A percentile compares a stretch with the other conserved stretches of the same genome.
These are phyloP conservation scores for Latrodectus geometricus DNA, from an alignment of 1,140 invertebrate genomes.

Conservation along the genomic window DNA sequence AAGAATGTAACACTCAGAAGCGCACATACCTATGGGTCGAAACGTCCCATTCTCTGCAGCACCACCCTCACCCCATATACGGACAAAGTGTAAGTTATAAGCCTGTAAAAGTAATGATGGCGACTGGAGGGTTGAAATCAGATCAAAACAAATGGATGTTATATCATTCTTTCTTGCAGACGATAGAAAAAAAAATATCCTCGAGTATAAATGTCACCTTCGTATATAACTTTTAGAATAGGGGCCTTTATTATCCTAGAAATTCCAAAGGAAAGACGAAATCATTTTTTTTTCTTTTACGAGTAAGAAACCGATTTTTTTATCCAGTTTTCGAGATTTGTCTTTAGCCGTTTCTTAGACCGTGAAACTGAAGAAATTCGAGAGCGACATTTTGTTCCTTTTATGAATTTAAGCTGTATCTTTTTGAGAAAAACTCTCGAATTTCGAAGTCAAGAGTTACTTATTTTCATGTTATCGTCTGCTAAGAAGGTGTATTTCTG, in stretches of 20 bases:
- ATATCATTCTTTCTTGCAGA: background rate
- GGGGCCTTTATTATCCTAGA: background rate
- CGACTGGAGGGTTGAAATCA: background rate
- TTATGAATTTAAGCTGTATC: no score
- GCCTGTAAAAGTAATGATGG: background rate
- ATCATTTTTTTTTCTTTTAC: background rate
- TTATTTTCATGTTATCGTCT: no score
- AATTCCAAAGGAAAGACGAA: background rate
- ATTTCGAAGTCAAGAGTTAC: no score
- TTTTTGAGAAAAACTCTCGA: no score
- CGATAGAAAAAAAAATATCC: background rate
- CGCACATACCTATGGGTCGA: background rate
- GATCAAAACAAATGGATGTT: constrained; percentile 1
- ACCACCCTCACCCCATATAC: background rate
- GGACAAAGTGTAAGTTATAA: background rate
- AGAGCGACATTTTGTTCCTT: background rate
- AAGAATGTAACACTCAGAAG: background rate
- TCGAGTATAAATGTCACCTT: background rate
- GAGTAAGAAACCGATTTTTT: background rate
- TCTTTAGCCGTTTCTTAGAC: background rate
- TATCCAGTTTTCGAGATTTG: background rate
- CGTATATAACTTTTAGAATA: background rate
- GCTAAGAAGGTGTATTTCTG: no score
- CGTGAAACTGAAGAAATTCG: background rate
- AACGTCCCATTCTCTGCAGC: background rate